Conservation (phyloP, 2,888 invertebrate genomes). For the Cantharis nigra region DNA sequence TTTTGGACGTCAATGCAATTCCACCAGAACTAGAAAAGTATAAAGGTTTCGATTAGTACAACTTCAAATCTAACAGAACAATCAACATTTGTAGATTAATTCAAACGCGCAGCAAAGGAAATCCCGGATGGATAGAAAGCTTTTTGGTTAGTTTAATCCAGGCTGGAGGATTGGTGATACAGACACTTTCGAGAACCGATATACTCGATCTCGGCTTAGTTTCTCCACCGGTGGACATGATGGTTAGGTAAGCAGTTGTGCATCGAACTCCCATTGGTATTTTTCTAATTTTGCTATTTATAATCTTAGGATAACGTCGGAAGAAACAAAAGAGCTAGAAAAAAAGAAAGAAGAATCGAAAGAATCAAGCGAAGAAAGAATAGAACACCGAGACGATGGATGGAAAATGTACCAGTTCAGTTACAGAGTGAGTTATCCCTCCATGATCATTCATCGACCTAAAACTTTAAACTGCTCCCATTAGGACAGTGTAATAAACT, state of each 20-base stretch:
- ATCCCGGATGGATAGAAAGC: slow-evolving; percentile 71
- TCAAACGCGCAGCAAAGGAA: slow-evolving; percentile 64
- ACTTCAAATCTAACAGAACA: neutral
- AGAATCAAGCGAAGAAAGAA: neutral
- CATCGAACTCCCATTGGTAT: neutral
- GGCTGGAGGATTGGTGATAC: slow-evolving; percentile 58
- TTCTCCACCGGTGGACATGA: slow-evolving; percentile 48
- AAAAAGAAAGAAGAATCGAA: neutral
- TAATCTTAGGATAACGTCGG: neutral
- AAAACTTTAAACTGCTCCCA: neutral
- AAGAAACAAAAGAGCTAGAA: slow-evolving; percentile 6
- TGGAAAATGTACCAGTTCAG: slow-evolving; percentile 59
- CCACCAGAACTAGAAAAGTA: slow-evolving; percentile 69
- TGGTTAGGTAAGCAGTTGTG: slow-evolving; percentile 40
- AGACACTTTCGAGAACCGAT: slow-evolving; percentile 49
- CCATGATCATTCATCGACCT: no score
- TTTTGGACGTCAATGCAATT: slow-evolving; percentile 65
- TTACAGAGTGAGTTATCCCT: slow-evolving; percentile 49
- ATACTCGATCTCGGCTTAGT: slow-evolving; percentile 49
- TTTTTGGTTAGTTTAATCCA: slow-evolving; percentile 65
- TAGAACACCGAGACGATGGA: slow-evolving; percentile 37
- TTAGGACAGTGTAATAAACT: slow-evolving; percentile 20
- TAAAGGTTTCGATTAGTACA: neutral
- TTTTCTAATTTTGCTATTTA: neutral
- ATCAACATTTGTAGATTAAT: slow-evolving; percentile 53